These are phyloP conservation scores for Polietes domitor DNA, from an alignment of 2,888 invertebrate species.

Conservation along the genomic window DNA sequence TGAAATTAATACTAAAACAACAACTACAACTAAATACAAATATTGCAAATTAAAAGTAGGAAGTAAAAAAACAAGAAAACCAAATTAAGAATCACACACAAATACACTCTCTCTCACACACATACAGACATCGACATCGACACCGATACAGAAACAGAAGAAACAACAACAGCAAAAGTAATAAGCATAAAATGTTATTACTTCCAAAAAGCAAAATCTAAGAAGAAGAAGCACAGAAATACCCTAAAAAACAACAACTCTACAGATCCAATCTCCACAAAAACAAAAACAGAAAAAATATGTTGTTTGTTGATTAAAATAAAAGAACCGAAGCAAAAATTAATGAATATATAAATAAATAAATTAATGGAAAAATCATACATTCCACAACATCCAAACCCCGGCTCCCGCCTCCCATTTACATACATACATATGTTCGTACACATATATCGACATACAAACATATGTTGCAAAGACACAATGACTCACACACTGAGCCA, in stretches of 20 bases:
- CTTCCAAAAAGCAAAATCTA: background rate
- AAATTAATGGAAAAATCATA: background rate
- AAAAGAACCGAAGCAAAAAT: conserved; percentile 1
- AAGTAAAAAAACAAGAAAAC: background rate
- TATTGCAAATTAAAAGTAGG: background rate
- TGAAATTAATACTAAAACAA: background rate
- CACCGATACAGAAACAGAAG: too few relatives aligned
- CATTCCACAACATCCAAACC: background rate
- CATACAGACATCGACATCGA: background rate
- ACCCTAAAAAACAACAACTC: background rate
- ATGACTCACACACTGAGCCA: background rate
- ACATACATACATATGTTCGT: background rate
- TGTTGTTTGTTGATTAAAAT: background rate
- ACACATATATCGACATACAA: background rate
- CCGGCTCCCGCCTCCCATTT: background rate
- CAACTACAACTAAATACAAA: background rate
- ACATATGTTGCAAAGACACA: too few relatives aligned
- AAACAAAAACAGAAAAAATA: background rate
- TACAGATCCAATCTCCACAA: background rate
- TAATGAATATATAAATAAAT: conserved; percentile 17
- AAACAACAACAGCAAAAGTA: background rate
- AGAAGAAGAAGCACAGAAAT: too few relatives aligned
- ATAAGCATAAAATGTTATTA: conserved; percentile 9
- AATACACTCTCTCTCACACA: background rate
- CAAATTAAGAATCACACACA: conserved; percentile 15